phyloP scores from a whole-genome alignment of 2,888 invertebrate species.

The Cephus rjabovi region DNA sequence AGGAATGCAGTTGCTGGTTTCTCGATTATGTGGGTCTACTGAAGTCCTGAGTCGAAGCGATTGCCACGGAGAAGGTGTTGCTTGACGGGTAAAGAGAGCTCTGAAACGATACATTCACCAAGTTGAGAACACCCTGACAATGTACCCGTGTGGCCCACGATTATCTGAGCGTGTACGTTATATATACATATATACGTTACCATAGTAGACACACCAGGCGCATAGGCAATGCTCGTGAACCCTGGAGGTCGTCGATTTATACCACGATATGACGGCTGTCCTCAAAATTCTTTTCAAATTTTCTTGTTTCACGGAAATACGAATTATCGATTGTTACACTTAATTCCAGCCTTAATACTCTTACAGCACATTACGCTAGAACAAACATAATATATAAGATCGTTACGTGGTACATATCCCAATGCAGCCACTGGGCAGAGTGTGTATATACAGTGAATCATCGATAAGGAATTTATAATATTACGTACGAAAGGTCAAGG shows the following conservation, averaged over 20 bases:
- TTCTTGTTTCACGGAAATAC: no score
- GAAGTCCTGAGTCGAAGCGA: slow-evolving; percentile 14
- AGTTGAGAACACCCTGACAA: slow-evolving; percentile 53
- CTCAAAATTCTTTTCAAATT: background rate
- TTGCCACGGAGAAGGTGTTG: background rate
- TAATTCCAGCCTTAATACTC: no score
- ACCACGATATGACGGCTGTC: background rate
- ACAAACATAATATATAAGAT: background rate
- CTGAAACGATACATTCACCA: slow-evolving; percentile 46
- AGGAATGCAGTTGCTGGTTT: slow-evolving; percentile 60
- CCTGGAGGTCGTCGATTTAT: slow-evolving; percentile 22
- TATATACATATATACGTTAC: background rate
- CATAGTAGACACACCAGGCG: background rate
- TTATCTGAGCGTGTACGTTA: background rate
- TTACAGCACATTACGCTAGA: background rate
- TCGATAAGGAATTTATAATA: background rate
- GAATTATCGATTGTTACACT: no score
- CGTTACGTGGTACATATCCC: background rate
- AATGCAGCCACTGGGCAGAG: background rate
- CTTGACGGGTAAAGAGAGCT: background rate
- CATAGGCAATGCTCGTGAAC: slow-evolving; percentile 15
- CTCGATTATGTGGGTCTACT: slow-evolving; percentile 59
- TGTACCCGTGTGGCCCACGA: background rate
- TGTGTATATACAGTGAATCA: background rate
- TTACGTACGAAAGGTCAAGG: background rate